These are phyloP conservation scores for Conus canariensis DNA, from an alignment of 2,888 invertebrate genomes.

Conservation along the genomic window DNA sequence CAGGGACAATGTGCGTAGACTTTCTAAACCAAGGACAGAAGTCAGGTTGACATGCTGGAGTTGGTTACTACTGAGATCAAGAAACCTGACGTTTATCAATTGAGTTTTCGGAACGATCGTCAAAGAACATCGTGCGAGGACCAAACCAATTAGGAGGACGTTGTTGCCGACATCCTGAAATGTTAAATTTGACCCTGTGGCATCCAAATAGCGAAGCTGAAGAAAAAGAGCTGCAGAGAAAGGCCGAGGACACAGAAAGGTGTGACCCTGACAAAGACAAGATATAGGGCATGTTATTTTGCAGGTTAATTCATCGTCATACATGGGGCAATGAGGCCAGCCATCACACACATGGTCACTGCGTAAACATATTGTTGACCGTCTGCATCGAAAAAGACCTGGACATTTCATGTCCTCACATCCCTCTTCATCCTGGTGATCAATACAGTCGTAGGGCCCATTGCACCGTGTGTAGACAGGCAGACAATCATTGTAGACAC, in stretches of 20 bases:
- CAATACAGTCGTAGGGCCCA: background rate
- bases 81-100: background rate
- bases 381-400: background rate
- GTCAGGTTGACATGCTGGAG: background rate
- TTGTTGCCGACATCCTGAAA: background rate
- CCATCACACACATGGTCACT: background rate
- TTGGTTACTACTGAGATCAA: background rate
- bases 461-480: conserved; percentile 20
- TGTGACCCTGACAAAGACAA: conserved; percentile 1
- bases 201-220: background rate
- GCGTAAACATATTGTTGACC: background rate
- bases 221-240: background rate
- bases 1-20: background rate
- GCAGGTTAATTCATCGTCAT: background rate
- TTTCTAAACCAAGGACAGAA: background rate
- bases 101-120: background rate
- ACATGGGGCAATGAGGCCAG: background rate
- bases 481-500: background rate
- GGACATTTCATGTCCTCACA: background rate
- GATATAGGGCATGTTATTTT: background rate
- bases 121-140: background rate
- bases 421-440: conserved; percentile 9
- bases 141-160: background rate
- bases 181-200: background rate
- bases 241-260: background rate